A percentile compares a stretch with the other conserved stretches of the same genome.
Evolutionary conservation across 2,888 invertebrate genomes (phyloP).

Genomic region (Aradus depressus): DNA sequence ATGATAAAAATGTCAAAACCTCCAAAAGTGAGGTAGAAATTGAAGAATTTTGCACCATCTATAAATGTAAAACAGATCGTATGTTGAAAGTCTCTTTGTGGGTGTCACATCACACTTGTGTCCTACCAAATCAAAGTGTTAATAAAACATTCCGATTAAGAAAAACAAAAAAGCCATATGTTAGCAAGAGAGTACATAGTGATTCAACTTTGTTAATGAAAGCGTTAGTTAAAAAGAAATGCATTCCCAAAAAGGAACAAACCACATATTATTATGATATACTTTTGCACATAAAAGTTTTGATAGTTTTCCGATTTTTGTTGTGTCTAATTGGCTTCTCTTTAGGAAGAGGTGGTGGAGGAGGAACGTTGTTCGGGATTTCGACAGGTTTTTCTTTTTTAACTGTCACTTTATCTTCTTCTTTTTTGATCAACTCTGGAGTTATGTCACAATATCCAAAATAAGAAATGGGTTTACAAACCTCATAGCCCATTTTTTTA

Average conservation of each 20-base stretch:
- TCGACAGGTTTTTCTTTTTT: neutral
- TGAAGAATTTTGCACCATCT: too few relatives aligned
- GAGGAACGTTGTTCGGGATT: conserved; percentile 14
- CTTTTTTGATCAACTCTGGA: conserved; percentile 8
- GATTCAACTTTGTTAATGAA: neutral
- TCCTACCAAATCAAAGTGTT: too few relatives aligned
- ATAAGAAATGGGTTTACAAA: conserved; percentile 31
- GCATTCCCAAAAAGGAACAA: too few relatives aligned
- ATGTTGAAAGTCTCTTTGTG: too few relatives aligned
- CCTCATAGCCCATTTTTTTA: conserved; percentile 33
- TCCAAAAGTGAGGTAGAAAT: too few relatives aligned
- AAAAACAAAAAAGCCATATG: too few relatives aligned
- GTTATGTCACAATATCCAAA: conserved; percentile 21
- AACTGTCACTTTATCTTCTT: conserved; percentile 5
- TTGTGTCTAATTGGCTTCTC: conserved; percentile 30
- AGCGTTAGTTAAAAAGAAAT: neutral
- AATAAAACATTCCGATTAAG: too few relatives aligned
- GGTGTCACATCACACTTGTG: too few relatives aligned
- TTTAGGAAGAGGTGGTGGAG: conserved; percentile 38
- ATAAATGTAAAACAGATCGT: too few relatives aligned
- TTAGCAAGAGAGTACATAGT: too few relatives aligned
- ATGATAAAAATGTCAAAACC: too few relatives aligned
- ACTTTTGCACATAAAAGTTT: conserved; percentile 36
- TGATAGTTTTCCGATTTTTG: conserved; percentile 32
- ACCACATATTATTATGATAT: conserved; percentile 7